A percentile compares a stretch with the other conserved stretches of the same genome.
These are phyloP conservation scores for Drosophila lacertosa DNA, from an alignment of 1,140 invertebrate genomes.

Conservation along the genomic window DNA sequence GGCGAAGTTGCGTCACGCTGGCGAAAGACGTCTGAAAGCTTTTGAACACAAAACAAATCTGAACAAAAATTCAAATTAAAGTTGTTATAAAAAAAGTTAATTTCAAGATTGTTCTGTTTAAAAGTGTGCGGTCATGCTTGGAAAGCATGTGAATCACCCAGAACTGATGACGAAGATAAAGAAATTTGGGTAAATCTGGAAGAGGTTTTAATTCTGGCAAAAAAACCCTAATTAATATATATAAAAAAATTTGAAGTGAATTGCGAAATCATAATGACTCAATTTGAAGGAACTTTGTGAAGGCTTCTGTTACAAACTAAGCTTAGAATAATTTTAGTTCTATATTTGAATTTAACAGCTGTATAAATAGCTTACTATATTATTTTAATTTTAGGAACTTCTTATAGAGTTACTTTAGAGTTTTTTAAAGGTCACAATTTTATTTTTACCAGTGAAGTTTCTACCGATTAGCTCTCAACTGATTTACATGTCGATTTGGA, in stretches of 20 bases:
- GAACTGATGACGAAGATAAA: slow-evolving; percentile 7
- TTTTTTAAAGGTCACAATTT: too few relatives aligned
- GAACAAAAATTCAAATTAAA: background rate
- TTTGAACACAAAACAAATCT: slow-evolving; percentile 15
- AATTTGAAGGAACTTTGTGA: too few relatives aligned
- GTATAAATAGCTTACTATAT: too few relatives aligned
- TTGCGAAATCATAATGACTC: too few relatives aligned
- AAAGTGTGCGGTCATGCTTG: slow-evolving; percentile 14
- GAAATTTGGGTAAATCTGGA: too few relatives aligned
- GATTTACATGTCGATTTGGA: background rate
- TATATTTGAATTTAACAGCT: too few relatives aligned
- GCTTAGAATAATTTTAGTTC: too few relatives aligned
- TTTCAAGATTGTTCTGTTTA: background rate
- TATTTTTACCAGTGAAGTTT: background rate
- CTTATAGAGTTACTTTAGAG: too few relatives aligned
- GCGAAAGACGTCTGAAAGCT: slow-evolving; percentile 15
- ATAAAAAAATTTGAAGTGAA: too few relatives aligned
- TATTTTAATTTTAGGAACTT: too few relatives aligned
- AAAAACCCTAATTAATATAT: background rate
- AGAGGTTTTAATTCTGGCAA: background rate
- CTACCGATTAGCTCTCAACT: background rate
- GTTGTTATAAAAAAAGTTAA: slow-evolving; percentile 3
- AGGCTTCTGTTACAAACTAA: too few relatives aligned
- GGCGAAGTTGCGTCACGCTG: slow-evolving; percentile 23
- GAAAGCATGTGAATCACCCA: slow-evolving; percentile 20